A percentile compares a stretch with the other conserved stretches of the same genome.
phyloP scores from a whole-genome alignment of 2,888 invertebrate genomes.

The Germaria angustata region DNA sequence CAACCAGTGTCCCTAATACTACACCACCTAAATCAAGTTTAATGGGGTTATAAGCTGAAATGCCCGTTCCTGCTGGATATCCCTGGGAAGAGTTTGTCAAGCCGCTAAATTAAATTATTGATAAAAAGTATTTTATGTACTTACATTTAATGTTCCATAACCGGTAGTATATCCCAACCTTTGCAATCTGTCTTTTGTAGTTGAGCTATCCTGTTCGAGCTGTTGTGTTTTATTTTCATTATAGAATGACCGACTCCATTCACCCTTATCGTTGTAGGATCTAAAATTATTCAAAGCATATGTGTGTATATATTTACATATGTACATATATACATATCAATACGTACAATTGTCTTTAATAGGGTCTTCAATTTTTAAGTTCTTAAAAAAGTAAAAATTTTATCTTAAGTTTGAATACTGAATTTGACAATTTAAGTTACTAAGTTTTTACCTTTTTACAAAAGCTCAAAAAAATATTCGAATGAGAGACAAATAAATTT shows the following conservation, averaged over 20 bases:
- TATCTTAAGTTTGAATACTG: too few relatives aligned
- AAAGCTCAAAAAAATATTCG: too few relatives aligned
- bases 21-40: slow-evolving; percentile 92
- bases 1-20: slow-evolving; percentile 88
- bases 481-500: too few relatives aligned
- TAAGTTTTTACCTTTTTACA: too few relatives aligned
- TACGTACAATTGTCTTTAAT: too few relatives aligned
- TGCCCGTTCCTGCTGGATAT: slow-evolving; percentile 79
- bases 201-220: slow-evolving; percentile 72
- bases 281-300: slow-evolving; percentile 67
- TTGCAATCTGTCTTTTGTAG: slow-evolving; percentile 78
- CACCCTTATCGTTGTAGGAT: slow-evolving; percentile 71
- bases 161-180: slow-evolving; percentile 79
- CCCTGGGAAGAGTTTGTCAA: slow-evolving; percentile 72
- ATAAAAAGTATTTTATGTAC: slow-evolving; percentile 67
- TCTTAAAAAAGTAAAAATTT: too few relatives aligned
- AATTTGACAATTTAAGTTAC: too few relatives aligned
- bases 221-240: slow-evolving; percentile 75
- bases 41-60: slow-evolving; percentile 86
- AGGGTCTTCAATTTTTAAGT: too few relatives aligned
- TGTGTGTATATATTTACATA: too few relatives aligned
- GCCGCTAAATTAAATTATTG: too few relatives aligned
- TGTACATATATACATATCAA: too few relatives aligned
- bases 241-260: slow-evolving; percentile 76
- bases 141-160: slow-evolving; percentile 77